Evolutionary conservation across 2,113 vertebrate species (phyloP).

Genomic region (Brachionichthys hirsutus): DNA sequence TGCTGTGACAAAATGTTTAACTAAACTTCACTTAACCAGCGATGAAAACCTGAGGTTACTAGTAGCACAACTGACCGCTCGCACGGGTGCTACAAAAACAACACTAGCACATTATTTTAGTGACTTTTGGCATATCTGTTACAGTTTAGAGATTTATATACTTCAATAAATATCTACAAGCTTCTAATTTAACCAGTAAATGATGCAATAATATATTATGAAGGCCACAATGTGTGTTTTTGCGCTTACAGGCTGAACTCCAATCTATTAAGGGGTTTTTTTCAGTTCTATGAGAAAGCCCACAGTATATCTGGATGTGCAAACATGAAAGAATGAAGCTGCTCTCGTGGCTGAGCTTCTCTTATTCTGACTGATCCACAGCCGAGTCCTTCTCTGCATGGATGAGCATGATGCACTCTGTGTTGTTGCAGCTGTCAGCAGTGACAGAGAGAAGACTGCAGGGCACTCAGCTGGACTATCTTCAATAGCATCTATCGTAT

Average conservation of each 20-base stretch:
- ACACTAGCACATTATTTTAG: too few relatives aligned
- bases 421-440: constrained; percentile 48
- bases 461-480: constrained; percentile 36
- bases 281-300: neutral
- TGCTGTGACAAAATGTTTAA: too few relatives aligned
- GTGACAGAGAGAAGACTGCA: constrained; percentile 39
- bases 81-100: too few relatives aligned
- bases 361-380: constrained; percentile 51
- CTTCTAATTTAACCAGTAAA: too few relatives aligned
- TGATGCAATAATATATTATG: too few relatives aligned
- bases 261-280: too few relatives aligned
- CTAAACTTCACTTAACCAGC: too few relatives aligned
- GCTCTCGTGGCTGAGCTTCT: constrained; percentile 42
- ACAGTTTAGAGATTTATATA: neutral
- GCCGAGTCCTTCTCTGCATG: constrained; percentile 57
- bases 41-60: too few relatives aligned
- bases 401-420: constrained; percentile 55
- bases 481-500: constrained; percentile 24
- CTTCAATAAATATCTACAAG: too few relatives aligned
- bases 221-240: too few relatives aligned
- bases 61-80: too few relatives aligned
- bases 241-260: too few relatives aligned
- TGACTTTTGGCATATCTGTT: neutral
- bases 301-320: constrained; percentile 25
- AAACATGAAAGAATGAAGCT: constrained; percentile 19